Conservation (phyloP, 2,888 invertebrate genomes). For the Melieria omissa region DNA sequence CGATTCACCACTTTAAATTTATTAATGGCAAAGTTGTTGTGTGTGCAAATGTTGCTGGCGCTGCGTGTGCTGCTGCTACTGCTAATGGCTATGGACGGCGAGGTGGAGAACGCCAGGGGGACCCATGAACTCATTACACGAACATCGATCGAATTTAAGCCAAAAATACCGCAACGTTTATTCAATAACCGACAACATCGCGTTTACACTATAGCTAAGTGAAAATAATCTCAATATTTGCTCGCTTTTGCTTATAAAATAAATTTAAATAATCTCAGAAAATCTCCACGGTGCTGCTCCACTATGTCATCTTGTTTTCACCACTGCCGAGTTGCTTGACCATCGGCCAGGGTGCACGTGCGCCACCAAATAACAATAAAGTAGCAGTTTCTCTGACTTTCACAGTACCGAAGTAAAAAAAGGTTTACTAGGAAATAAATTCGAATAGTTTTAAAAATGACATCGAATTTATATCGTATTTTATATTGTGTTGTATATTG, state of each 20-base stretch:
- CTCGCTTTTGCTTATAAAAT: slow-evolving; percentile 15
- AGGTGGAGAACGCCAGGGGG: neutral
- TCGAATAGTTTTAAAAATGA: too few relatives aligned
- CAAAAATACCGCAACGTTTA: neutral
- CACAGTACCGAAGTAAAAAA: too few relatives aligned
- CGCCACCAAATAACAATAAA: too few relatives aligned
- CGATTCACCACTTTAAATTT: slow-evolving; percentile 23
- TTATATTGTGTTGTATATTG: too few relatives aligned
- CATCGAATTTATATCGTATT: too few relatives aligned
- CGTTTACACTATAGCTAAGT: neutral
- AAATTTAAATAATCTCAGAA: slow-evolving; percentile 12
- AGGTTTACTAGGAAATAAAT: too few relatives aligned
- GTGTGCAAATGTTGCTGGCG: neutral
- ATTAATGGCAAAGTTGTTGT: slow-evolving; percentile 24
- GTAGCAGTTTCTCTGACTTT: too few relatives aligned
- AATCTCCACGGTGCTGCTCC: slow-evolving; percentile 10
- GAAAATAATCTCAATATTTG: slow-evolving; percentile 21
- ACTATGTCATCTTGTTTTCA: slow-evolving; percentile 17
- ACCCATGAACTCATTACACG: slow-evolving; percentile 5
- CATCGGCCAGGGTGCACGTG: too few relatives aligned
- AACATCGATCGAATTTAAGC: neutral
- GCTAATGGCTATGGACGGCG: slow-evolving; percentile 1
- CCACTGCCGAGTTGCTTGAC: slow-evolving; percentile 11
- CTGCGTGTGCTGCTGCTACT: slow-evolving; percentile 1
- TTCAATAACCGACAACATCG: neutral